Percentiles rank a stretch among this genome's conserved stretches.
Conservation (phyloP, 2,888 invertebrate genomes). For the Catonia carolina region DNA sequence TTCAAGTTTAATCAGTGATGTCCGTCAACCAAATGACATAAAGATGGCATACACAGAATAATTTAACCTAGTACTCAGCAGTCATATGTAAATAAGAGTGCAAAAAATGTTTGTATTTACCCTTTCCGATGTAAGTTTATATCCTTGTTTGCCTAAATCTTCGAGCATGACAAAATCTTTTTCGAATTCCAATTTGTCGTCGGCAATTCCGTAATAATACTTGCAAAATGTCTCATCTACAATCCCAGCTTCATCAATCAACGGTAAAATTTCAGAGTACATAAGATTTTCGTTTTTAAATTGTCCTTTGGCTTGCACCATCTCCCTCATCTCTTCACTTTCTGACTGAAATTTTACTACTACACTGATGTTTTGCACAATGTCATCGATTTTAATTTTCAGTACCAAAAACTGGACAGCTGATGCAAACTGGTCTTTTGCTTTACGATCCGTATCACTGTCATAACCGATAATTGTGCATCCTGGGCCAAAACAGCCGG, state of each 20-base stretch:
- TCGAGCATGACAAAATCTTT: slow-evolving; percentile 36
- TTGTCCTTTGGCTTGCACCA: neutral
- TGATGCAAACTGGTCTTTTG: slow-evolving; percentile 17
- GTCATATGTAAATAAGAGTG: too few species aligned
- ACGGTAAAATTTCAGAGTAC: slow-evolving; percentile 17
- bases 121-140: neutral
- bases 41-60: too few species aligned
- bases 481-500: slow-evolving; percentile 1
- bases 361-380: neutral
- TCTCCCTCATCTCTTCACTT: slow-evolving; percentile 1
- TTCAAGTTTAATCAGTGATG: too few species aligned
- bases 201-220: slow-evolving; percentile 8
- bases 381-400: neutral
- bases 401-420: slow-evolving; percentile 4
- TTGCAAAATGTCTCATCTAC: slow-evolving; percentile 7
- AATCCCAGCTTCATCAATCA: slow-evolving; percentile 6
- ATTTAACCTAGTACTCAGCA: too few species aligned
- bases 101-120: neutral
- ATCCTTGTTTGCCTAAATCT: slow-evolving; percentile 29
- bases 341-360: slow-evolving; percentile 18
- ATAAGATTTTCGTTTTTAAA: slow-evolving; percentile 20
- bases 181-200: neutral
- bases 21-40: too few species aligned
- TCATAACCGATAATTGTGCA: neutral
- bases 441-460: neutral